Base-by-base conservation (phyloP, 2,888 invertebrate species). In the Steinernema hermaphroditum region DNA sequence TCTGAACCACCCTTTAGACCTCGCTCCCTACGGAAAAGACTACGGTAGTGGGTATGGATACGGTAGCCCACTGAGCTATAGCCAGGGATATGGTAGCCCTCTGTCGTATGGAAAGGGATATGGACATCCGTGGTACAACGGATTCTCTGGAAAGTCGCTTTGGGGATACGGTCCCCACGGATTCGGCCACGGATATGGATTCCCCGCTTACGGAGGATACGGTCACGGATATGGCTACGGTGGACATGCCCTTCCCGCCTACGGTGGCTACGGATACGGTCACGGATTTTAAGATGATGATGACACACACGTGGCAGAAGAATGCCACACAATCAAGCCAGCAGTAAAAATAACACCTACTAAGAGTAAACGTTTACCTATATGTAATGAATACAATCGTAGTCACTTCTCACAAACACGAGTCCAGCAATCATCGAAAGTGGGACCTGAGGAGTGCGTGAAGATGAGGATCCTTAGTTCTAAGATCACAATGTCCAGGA, bases 171-270 rank as follows among this genome's bases (percentile, higher is more conserved):
- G n/a, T 16, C 46, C 46, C 37, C 12, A 37, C 37, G 37, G 37
- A 12, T 37, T 37, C 19, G 46, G 46, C 46, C 19, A 46, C 46
- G 46, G 16, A 16, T n/a, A 46, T n/a, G 46, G 46, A 46, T n/a
- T 46, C 8, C 46, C 46, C 46, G 46, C 46, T 4, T 46, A 46
- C 46, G 46, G 46, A 46, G 46, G 46, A 46, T 19, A 46, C 46
- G 46, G 19, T 19, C 46, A 46, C 46, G 46, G 46, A 46, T 46
- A 46, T 16, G 46, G 46, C 16, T 46, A 46, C 19, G 46, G n/a
- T n/a, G n/a, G 46, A 46, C 46, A 46, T 46, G 46, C n/a, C 4
- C 37, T 12, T 37, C 46, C 37, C 12, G 37, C 37, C 12, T 37
- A 37, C 37, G 37, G 37, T 8, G 37, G 37, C 4, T 37, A 37